These are phyloP conservation scores for Tachysurus vachellii DNA, from an alignment of 2,113 vertebrate genomes.

Conservation along the genomic window DNA sequence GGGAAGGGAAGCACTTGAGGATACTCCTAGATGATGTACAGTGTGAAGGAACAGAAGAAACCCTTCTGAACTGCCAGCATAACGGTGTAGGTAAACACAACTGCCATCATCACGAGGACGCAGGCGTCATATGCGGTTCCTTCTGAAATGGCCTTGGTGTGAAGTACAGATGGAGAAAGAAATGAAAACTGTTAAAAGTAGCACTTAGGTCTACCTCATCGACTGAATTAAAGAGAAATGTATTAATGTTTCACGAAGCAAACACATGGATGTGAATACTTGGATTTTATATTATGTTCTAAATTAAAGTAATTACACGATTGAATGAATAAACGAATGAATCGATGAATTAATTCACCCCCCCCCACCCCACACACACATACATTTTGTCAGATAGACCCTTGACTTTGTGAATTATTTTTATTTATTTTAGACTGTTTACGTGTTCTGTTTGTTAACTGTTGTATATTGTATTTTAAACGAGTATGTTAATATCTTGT, in stretches of 20 bases:
- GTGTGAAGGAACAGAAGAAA: constrained; percentile 79
- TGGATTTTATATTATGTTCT: constrained; percentile 14
- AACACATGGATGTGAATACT: not conserved
- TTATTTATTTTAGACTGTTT: not conserved
- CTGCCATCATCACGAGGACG: constrained; percentile 89
- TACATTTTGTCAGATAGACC: not conserved
- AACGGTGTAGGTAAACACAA: constrained; percentile 78
- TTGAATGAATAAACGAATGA: not conserved
- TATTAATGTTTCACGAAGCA: constrained; percentile 2
- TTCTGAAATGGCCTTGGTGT: constrained; percentile 18
- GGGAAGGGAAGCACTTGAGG: constrained; percentile 75
- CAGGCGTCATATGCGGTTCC: constrained; percentile 83
- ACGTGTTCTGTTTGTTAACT: no score
- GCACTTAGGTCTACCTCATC: constrained; percentile 48
- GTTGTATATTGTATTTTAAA: not conserved
- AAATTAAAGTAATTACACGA: constrained; percentile 19
- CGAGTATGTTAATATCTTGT: not conserved
- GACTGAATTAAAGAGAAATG: constrained; percentile 17
- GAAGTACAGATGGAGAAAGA: constrained; percentile 57
- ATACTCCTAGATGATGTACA: constrained; percentile 88
- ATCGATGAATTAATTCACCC: not conserved
- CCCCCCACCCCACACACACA: no score
- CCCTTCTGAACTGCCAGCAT: constrained; percentile 82
- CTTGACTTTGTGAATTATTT: not conserved
- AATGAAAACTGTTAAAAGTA: constrained; percentile 59